A percentile compares a stretch with the other conserved stretches of the same genome.
phyloP scores from a whole-genome alignment of 2,888 invertebrate species.

The Aporophyla lueneburgensis region DNA sequence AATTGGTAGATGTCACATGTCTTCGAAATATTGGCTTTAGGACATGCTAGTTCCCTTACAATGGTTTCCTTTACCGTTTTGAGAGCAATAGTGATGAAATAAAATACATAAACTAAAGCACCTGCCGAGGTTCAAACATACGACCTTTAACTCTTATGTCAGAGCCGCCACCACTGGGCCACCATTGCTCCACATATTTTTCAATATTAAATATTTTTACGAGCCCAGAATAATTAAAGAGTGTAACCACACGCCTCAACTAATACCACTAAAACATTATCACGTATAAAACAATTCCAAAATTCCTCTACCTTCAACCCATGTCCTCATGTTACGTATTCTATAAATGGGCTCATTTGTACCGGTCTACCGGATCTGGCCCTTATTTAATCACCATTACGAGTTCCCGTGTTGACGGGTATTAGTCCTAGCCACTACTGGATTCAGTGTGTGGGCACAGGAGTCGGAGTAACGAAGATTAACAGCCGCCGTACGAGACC shows the following conservation, averaged over 20 bases:
- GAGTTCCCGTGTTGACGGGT: conserved; percentile 70
- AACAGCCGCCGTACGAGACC: conserved; percentile 54
- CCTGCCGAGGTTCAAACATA: not conserved
- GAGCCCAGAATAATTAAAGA: not conserved
- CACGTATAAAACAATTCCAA: not conserved
- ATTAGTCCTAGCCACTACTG: conserved; percentile 68
- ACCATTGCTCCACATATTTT: not conserved
- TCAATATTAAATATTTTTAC: not conserved
- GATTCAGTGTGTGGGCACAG: conserved; percentile 62
- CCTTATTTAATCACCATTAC: conserved; percentile 78
- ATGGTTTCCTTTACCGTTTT: too few species aligned
- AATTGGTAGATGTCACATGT: too few species aligned
- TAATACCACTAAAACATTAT: not conserved
- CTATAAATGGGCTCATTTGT: conserved; percentile 65
- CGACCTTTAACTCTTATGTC: not conserved
- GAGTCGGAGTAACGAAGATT: conserved; percentile 66
- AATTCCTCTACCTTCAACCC: conserved; percentile 15
- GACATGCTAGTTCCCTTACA: too few species aligned
- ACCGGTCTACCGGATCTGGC: conserved; percentile 50
- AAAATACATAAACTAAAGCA: not conserved
- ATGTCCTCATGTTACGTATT: conserved; percentile 28
- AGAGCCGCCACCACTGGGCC: not conserved
- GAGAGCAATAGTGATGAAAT: too few species aligned
- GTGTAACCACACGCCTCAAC: not conserved
- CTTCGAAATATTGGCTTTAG: too few species aligned